These are phyloP conservation scores for Sminthurinus aureus DNA, from an alignment of 2,888 invertebrate genomes.

Conservation along the genomic window DNA sequence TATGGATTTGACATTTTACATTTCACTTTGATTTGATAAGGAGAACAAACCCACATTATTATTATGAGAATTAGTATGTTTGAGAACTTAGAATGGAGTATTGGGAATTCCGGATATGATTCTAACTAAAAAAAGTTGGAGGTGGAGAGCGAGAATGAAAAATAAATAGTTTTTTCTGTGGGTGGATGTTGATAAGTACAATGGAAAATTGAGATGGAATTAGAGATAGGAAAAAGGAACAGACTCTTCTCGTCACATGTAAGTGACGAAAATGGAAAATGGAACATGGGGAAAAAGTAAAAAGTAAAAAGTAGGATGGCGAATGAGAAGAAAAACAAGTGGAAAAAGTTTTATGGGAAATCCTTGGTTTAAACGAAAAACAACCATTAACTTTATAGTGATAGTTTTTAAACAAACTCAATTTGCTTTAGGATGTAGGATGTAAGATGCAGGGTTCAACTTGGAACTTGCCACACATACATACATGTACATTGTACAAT, in stretches of 20 bases:
- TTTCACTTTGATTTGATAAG: no score
- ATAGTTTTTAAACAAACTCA: slow-evolving; percentile 14
- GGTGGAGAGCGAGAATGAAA: background rate
- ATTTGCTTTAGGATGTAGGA: background rate
- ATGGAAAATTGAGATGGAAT: background rate
- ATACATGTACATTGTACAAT: no score
- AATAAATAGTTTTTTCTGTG: slow-evolving; percentile 5
- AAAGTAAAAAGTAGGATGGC: background rate
- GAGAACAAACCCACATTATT: no score
- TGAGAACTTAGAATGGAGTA: no score
- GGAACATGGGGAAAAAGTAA: background rate
- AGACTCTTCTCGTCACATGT: background rate
- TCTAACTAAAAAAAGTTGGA: background rate
- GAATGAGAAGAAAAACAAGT: background rate
- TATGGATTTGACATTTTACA: no score
- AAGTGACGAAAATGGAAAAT: background rate
- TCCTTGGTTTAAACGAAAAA: background rate
- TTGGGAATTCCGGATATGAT: no score
- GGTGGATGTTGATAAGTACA: background rate
- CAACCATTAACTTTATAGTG: slow-evolving; percentile 8
- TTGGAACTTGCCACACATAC: no score
- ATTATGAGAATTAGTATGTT: no score
- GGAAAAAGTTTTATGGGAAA: slow-evolving; percentile 11
- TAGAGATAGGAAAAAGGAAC: background rate
- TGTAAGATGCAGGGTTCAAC: no score